Conservation (phyloP, 1,140 invertebrate genomes). For the Zaprionus lachaisei region DNA sequence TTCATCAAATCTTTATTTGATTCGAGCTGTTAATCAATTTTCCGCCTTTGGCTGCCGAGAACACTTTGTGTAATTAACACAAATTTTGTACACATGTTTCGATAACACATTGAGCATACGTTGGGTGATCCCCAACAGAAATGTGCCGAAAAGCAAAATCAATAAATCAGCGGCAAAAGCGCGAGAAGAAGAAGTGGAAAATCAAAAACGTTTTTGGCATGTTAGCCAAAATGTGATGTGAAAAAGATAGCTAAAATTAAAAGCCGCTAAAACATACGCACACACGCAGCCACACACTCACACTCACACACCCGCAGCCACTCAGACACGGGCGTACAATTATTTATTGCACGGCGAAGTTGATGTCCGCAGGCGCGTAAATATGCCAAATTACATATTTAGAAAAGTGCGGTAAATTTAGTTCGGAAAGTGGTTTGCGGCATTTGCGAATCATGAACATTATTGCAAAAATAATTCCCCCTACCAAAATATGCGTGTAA, state of each 20-base stretch:
- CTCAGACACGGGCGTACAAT: slow-evolving; percentile 6
- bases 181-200: slow-evolving; percentile 42
- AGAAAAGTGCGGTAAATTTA: slow-evolving; percentile 27
- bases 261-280: slow-evolving; percentile 35
- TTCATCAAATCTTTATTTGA: background rate
- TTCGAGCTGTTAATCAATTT: slow-evolving; percentile 50
- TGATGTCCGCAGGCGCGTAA: slow-evolving; percentile 46
- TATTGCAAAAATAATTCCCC: slow-evolving; percentile 1
- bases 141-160: slow-evolving; percentile 60
- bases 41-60: slow-evolving; percentile 25
- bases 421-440: slow-evolving; percentile 20
- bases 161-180: slow-evolving; percentile 35
- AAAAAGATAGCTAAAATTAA: slow-evolving; percentile 76
- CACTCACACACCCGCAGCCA: background rate
- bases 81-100: slow-evolving; percentile 21
- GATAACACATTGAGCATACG: slow-evolving; percentile 30
- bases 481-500: background rate
- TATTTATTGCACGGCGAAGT: slow-evolving; percentile 59
- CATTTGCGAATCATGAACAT: background rate
- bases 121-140: slow-evolving; percentile 26
- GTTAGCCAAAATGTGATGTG: slow-evolving; percentile 53
- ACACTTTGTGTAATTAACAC: slow-evolving; percentile 41
- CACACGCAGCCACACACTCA: background rate
- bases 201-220: slow-evolving; percentile 29
- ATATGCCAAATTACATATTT: slow-evolving; percentile 42